Evolutionary conservation across 2,888 invertebrate species (phyloP), one percentile per base, ranked within the genome.

Genomic region (Bembecia ichneumoniformis): DNA sequence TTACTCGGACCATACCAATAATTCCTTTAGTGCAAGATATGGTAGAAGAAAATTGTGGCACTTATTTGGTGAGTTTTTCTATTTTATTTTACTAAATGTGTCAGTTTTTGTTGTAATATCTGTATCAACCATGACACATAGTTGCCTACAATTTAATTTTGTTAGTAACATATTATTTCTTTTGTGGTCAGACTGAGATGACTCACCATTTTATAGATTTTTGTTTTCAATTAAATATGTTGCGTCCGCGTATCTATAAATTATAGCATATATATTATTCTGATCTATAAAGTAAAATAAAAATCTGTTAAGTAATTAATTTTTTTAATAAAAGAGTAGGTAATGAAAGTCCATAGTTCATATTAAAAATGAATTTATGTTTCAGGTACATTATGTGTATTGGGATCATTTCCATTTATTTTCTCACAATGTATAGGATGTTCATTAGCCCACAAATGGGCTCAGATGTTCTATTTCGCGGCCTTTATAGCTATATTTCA

Each of bases 41-140:
- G 96, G 96, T 0, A 91, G 91, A 66, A 82, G 96, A 66, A 96
- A 97, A 87, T 89, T 93, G 1, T 97, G 96, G 96, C 96, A 97
- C 89, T 88, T 96, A 48, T 81, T 95, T 63, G 96, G 96, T 95
- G 81, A 88, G 87, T 75, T 28, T 35, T 51, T 43, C 35, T 43
- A 49, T 48, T 35, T 49, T 43, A 47, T 47, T 46, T 50, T 52
- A 45, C 15, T 43, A 47, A 10, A 9, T 9, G 28, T 28, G 3
- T 17, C 20, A 20, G 20, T 20, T 20, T 20, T 5, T 20, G 5
- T 7, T 40, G 49, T 43, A 17, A 3, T 13, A n/a, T 9, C 36
- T 49, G 2, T 35, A 46, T 46, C 11, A 14, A 36, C 5, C 16
- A 14, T 16, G 17, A 5, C 13, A 47, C n/a, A 36, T 16, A 20